Base-by-base conservation (phyloP, 2,888 invertebrate species). In the Sphaerophoria rueppellii region DNA sequence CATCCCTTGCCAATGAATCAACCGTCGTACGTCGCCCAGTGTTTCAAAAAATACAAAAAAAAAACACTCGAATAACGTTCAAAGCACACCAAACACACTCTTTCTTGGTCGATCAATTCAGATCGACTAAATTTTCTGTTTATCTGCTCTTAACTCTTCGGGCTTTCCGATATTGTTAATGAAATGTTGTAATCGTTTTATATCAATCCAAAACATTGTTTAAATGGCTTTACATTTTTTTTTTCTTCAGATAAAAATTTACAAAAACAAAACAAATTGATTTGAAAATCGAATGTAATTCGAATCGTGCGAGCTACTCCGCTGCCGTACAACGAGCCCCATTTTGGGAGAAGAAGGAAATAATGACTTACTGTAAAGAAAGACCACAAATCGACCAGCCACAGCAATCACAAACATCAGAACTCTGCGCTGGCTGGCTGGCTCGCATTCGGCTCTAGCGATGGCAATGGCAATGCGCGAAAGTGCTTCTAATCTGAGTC, bases 321-420 rank as follows among this genome's bases (percentile, higher is more conserved):
- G 14, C 63, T 52, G 54, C 70, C 50, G 37, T 14, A 50, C 14
- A 50, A 52, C 65, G 65, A 43, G 65, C 65, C 70, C 69, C 71
- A 74, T 50, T 65, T 67, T 71, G 54, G 71, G 73, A 67, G 65
- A 82, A 73, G 61, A 61, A 78, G 82, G 80, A 80, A 80, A 75
- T 70, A 70, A 75, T 79, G 60, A 54, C 24, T 55, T 79, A 74
- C 11, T 54, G 4, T 54, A 43, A 35, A 32, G 52, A 67, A 67
- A 52, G 0, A 34, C 61, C 34, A 65, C n/a, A 74, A 60, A 74
- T 61, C 67, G 60, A 63, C 63, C 72, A 72, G 54, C 60, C 69
- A 60, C 24, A 24, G 24, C 24, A 43, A 43, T 67, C 63, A 24
- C 24, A 61, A 78, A 72, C 57, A 55, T 35, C 37, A 71, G 37